Conservation (phyloP, 2,113 vertebrate species). For the Prietella phreatophila region DNA sequence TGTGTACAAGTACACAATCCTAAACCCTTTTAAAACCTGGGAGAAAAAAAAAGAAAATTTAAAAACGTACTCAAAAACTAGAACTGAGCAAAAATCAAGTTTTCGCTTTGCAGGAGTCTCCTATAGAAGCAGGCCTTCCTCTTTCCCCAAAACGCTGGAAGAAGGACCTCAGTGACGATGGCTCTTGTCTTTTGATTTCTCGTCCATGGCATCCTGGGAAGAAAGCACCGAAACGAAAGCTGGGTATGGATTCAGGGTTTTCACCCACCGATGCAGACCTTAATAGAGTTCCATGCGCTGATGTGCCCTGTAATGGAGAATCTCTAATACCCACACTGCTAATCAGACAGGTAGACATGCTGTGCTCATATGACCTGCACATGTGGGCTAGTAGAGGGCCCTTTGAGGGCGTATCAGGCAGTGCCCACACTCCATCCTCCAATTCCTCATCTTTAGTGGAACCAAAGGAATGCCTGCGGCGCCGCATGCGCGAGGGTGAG, state of each 20-base stretch:
- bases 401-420: conserved; percentile 38
- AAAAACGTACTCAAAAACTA: background rate
- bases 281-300: conserved; percentile 12
- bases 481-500: conserved; percentile 26
- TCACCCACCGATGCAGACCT: conserved; percentile 58
- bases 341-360: background rate
- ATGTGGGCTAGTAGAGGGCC: conserved; percentile 10
- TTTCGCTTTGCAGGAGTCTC: conserved; percentile 38
- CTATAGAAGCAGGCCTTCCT: conserved; percentile 52
- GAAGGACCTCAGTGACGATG: conserved; percentile 67
- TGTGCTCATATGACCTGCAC: conserved; percentile 29
- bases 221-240: conserved; percentile 60
- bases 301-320: conserved; percentile 50
- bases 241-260: conserved; percentile 27
- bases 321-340: background rate
- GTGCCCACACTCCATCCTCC: conserved; percentile 58
- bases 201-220: conserved; percentile 59
- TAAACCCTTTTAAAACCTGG: conserved; percentile 34
- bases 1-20: conserved; percentile 30
- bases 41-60: background rate
- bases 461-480: conserved; percentile 42
- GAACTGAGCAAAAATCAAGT: background rate
- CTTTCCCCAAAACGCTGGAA: conserved; percentile 69
- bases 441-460: conserved; percentile 35
- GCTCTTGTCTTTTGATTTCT: conserved; percentile 46